A percentile compares a stretch with the other conserved stretches of the same genome.
These are phyloP conservation scores for Hetaerina americana DNA, from an alignment of 1,140 invertebrate species.

Conservation along the genomic window DNA sequence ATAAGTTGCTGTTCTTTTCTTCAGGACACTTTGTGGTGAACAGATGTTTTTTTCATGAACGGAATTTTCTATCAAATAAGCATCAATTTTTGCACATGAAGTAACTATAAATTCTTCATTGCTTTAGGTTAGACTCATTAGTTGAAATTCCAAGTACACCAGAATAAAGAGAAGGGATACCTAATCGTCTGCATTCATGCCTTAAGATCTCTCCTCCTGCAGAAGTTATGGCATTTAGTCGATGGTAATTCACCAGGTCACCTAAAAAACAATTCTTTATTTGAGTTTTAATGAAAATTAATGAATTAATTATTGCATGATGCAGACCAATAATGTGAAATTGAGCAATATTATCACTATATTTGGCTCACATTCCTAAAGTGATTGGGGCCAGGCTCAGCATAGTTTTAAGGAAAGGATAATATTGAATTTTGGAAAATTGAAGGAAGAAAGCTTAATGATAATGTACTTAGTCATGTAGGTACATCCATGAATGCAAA, in stretches of 20 bases:
- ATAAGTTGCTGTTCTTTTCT: too few relatives aligned
- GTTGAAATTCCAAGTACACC: background rate
- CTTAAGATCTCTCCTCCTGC: background rate
- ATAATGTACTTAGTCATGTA: too few relatives aligned
- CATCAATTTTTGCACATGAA: too few relatives aligned
- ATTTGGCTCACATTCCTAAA: background rate
- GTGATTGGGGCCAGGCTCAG: background rate
- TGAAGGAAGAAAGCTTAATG: too few relatives aligned
- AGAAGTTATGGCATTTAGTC: background rate
- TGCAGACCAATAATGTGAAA: background rate
- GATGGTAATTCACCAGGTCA: background rate
- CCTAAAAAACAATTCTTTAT: background rate
- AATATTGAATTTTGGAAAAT: background rate
- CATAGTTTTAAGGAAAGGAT: background rate
- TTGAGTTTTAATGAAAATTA: background rate
- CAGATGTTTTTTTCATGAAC: too few relatives aligned
- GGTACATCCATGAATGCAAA: too few relatives aligned
- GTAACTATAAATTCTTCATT: too few relatives aligned
- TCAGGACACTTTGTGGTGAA: too few relatives aligned
- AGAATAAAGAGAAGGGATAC: background rate
- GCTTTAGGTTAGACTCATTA: too few relatives aligned
- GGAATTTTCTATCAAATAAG: too few relatives aligned
- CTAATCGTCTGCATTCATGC: background rate
- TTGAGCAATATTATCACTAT: background rate
- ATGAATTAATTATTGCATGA: background rate